These are phyloP conservation scores for Corythornis cristatus DNA, from an alignment of 2,113 vertebrate species.

Conservation along the genomic window DNA sequence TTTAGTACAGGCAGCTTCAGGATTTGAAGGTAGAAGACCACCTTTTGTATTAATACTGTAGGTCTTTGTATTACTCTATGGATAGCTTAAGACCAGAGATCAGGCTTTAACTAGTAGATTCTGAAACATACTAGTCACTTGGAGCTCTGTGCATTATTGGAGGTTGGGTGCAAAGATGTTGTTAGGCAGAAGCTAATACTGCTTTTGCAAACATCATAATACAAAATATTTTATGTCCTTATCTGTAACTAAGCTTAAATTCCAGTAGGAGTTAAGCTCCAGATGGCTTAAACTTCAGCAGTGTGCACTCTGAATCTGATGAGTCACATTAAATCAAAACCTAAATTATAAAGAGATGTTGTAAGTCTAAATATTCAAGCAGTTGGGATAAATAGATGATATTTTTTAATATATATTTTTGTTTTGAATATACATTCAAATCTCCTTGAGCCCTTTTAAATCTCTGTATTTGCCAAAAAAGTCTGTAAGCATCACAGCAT, in stretches of 20 bases:
- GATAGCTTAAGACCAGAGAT: not conserved
- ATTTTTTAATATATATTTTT: not conserved
- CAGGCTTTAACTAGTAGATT: not conserved
- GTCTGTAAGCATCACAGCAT: slow-evolving; percentile 1
- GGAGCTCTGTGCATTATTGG: not conserved
- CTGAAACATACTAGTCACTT: not conserved
- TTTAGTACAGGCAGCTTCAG: not conserved
- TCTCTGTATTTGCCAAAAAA: no score
- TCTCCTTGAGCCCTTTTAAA: no score
- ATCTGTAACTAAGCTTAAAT: not conserved
- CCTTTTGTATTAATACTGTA: not conserved
- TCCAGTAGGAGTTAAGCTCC: not conserved
- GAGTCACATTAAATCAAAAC: slow-evolving; percentile 10
- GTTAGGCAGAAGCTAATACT: not conserved
- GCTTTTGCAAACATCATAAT: not conserved
- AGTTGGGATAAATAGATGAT: not conserved
- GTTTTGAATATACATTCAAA: not conserved
- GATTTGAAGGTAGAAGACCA: not conserved
- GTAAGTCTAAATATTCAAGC: not conserved
- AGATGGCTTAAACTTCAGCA: slow-evolving; percentile 10
- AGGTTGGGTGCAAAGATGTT: not conserved
- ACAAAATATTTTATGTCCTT: not conserved
- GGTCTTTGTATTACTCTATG: not conserved
- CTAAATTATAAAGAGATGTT: not conserved
- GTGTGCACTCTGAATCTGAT: not conserved